A percentile compares a stretch with the other conserved stretches of the same genome.
phyloP scores from a whole-genome alignment of 2,888 invertebrate genomes.

The Stomorhina lunata region DNA sequence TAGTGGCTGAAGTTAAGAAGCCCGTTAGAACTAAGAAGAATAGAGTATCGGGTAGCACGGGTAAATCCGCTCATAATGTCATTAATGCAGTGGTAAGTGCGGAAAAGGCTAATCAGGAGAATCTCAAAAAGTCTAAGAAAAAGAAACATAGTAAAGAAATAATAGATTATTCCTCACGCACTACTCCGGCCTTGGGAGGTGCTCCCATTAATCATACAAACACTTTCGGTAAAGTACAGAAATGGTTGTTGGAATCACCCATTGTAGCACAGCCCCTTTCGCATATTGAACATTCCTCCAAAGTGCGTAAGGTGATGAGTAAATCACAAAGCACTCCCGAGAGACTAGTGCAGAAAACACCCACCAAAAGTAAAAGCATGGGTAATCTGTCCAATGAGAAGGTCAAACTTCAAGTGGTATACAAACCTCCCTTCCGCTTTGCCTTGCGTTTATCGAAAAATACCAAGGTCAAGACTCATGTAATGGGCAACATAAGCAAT shows the following conservation, averaged over 20 bases:
- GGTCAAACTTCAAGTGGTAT: conserved; percentile 90
- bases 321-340: conserved; percentile 93
- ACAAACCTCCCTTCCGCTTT: conserved; percentile 93
- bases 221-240: conserved; percentile 88
- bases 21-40: conserved; percentile 64
- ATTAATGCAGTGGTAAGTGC: conserved; percentile 75
- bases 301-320: conserved; percentile 82
- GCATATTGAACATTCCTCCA: conserved; percentile 79
- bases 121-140: conserved; percentile 80
- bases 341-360: conserved; percentile 84
- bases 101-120: conserved; percentile 76
- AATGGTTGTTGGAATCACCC: conserved; percentile 90
- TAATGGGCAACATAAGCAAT: conserved; percentile 73
- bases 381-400: conserved; percentile 84
- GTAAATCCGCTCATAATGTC: conserved; percentile 64
- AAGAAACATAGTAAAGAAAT: conserved; percentile 84
- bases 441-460: conserved; percentile 85
- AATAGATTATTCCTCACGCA: conserved; percentile 85
- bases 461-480: conserved; percentile 79
- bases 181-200: conserved; percentile 72
- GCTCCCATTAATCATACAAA: conserved; percentile 80
- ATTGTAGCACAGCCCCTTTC: conserved; percentile 79
- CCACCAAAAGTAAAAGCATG: conserved; percentile 85
- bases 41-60: conserved; percentile 36
- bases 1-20: conserved; percentile 43